Conservation (phyloP, 2,797 vertebrate species). For the Periophthalmus magnuspinnatus region DNA sequence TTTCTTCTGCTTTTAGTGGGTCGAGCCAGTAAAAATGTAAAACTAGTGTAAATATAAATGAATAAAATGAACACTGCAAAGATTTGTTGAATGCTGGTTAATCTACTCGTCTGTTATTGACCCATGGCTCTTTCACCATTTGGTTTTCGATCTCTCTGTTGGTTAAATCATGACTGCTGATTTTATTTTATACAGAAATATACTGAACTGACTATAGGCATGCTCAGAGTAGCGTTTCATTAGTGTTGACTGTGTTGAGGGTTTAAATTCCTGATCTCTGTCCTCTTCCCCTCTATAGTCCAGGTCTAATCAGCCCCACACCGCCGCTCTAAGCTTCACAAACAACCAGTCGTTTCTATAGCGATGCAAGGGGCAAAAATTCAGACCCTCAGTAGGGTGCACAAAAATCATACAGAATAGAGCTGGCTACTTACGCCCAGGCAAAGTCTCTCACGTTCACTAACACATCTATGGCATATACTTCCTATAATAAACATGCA, state of each 20-base stretch:
- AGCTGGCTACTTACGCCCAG: not conserved
- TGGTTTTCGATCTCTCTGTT: too few relatives aligned
- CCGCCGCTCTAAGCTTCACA: conserved; percentile 49
- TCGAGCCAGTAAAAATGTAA: too few relatives aligned
- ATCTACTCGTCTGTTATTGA: too few relatives aligned
- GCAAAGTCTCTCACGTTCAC: not conserved
- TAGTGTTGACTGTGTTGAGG: not conserved
- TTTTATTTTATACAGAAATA: too few relatives aligned
- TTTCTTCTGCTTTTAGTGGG: too few relatives aligned
- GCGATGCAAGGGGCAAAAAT: conserved; percentile 61
- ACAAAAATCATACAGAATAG: conserved; percentile 38
- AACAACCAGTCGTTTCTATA: conserved; percentile 67
- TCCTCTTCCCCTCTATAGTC: conserved; percentile 9
- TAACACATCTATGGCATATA: too few relatives aligned
- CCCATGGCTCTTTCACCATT: too few relatives aligned
- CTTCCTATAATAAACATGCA: not conserved
- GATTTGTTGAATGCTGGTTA: too few relatives aligned
- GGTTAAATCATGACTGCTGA: too few relatives aligned
- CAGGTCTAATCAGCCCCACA: conserved; percentile 31
- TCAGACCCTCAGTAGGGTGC: conserved; percentile 44
- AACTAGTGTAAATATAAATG: too few relatives aligned
- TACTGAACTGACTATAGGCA: not conserved
- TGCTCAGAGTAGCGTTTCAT: not conserved
- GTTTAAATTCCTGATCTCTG: conserved; percentile 21
- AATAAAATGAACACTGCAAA: too few relatives aligned